phyloP scores from a whole-genome alignment of 1,140 invertebrate species.

The Drosophila rufa region DNA sequence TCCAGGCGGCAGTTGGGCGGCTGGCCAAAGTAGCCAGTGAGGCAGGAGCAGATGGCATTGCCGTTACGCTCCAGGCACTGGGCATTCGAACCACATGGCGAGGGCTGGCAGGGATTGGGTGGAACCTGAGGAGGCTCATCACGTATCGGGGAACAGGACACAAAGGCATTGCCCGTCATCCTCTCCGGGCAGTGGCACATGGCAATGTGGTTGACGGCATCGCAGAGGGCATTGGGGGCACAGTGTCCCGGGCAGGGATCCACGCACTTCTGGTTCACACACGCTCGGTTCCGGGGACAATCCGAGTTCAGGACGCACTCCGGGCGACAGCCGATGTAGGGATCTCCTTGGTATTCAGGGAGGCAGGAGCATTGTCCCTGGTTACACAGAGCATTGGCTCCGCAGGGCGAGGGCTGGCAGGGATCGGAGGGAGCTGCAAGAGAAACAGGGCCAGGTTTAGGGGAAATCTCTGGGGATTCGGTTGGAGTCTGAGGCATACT shows the following conservation, averaged over 20 bases:
- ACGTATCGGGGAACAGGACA: constrained; percentile 73
- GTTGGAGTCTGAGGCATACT: constrained; percentile 63
- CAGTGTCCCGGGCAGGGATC: constrained; percentile 92
- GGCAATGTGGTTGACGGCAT: constrained; percentile 91
- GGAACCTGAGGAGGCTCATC: constrained; percentile 45
- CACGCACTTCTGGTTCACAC: constrained; percentile 92
- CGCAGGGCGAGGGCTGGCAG: constrained; percentile 90
- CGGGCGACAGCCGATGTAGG: constrained; percentile 90
- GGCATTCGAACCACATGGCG: constrained; percentile 92
- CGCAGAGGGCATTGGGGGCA: constrained; percentile 91
- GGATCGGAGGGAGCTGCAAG: constrained; percentile 86
- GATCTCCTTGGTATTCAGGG: constrained; percentile 91
- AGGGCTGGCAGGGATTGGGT: constrained; percentile 89
- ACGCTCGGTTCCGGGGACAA: constrained; percentile 90
- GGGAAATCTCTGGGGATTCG: constrained; percentile 43
- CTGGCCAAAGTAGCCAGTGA: constrained; percentile 89
- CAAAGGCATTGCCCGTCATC: constrained; percentile 91
- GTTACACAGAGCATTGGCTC: constrained; percentile 91
- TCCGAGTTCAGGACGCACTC: constrained; percentile 92
- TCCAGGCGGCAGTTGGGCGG: constrained; percentile 91
- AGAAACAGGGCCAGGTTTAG: constrained; percentile 71
- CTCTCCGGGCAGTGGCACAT: constrained; percentile 91
- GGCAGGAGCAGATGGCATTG: constrained; percentile 91
- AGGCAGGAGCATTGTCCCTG: constrained; percentile 91
- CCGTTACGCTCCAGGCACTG: constrained; percentile 89